phyloP scores from a whole-genome alignment of 1,140 invertebrate species.

The Brachionus calyciflorus region DNA sequence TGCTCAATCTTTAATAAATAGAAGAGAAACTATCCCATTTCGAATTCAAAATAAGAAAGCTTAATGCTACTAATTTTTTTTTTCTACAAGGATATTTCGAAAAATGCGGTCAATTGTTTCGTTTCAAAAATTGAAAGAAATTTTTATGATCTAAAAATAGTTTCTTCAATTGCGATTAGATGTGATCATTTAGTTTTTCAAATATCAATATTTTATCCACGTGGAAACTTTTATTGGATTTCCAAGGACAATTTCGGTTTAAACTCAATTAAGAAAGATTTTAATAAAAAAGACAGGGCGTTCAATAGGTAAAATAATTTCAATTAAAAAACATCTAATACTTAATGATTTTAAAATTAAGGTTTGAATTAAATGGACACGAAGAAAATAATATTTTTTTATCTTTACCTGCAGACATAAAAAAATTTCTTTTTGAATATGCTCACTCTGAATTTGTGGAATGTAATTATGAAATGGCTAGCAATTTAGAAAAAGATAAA shows the following conservation, averaged over 20 bases:
- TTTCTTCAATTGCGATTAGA: background rate
- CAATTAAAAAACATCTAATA: background rate
- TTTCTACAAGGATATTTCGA: too few relatives aligned
- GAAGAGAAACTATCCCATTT: too few relatives aligned
- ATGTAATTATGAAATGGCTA: background rate
- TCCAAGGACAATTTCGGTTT: background rate
- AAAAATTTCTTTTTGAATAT: background rate
- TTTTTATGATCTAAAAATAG: background rate
- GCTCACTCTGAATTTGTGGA: background rate
- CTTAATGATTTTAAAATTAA: background rate
- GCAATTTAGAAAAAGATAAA: background rate
- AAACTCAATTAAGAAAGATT: background rate
- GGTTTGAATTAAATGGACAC: background rate
- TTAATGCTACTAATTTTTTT: too few relatives aligned
- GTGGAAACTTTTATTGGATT: slow-evolving; percentile 1
- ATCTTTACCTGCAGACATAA: background rate
- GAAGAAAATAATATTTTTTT: background rate
- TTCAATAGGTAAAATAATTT: background rate
- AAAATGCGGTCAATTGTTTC: too few relatives aligned
- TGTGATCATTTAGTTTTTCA: background rate
- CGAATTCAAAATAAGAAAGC: too few relatives aligned
- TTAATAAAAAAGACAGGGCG: background rate
- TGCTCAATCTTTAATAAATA: too few relatives aligned
- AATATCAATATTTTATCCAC: background rate
- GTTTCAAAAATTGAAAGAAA: too few relatives aligned